Evolutionary conservation across 2,888 invertebrate species (phyloP).

Genomic region (Flexamia atlantica): DNA sequence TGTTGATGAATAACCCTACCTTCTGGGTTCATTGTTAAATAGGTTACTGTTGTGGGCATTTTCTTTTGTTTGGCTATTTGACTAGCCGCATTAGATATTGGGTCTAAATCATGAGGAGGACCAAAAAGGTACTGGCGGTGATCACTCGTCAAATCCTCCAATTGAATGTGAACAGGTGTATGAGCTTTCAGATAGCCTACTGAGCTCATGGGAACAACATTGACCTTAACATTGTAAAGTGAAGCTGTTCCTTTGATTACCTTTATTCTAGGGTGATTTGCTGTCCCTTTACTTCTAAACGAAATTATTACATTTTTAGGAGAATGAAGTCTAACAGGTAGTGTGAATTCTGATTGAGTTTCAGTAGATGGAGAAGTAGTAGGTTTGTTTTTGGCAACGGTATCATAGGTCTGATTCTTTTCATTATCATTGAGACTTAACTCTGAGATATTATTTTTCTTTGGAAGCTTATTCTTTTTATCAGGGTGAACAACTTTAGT

Average conservation of each 20-base stretch:
- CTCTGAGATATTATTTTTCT: background rate
- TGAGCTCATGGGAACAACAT: slow-evolving; percentile 35
- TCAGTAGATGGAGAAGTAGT: background rate
- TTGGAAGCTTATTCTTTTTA: background rate
- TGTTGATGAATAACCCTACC: slow-evolving; percentile 33
- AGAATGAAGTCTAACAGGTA: slow-evolving; percentile 7
- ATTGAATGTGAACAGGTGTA: slow-evolving; percentile 29
- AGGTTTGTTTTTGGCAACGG: background rate
- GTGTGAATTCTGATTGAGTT: background rate
- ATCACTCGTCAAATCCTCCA: background rate
- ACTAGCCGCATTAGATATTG: slow-evolving; percentile 28
- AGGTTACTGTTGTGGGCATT: slow-evolving; percentile 13
- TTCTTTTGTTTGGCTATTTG: slow-evolving; percentile 23
- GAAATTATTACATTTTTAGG: slow-evolving; percentile 50
- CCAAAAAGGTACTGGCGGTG: background rate
- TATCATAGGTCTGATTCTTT: background rate
- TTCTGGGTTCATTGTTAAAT: slow-evolving; percentile 10
- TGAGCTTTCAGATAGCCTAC: slow-evolving; percentile 35
- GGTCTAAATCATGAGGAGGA: background rate
- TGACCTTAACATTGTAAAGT: slow-evolving; percentile 11
- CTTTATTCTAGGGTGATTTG: slow-evolving; percentile 38
- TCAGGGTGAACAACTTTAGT: background rate
- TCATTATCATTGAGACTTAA: background rate
- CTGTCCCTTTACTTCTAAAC: slow-evolving; percentile 38
- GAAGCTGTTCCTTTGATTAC: background rate